phyloP scores from a whole-genome alignment of 2,113 vertebrate genomes.

The Sander lucioperca region DNA sequence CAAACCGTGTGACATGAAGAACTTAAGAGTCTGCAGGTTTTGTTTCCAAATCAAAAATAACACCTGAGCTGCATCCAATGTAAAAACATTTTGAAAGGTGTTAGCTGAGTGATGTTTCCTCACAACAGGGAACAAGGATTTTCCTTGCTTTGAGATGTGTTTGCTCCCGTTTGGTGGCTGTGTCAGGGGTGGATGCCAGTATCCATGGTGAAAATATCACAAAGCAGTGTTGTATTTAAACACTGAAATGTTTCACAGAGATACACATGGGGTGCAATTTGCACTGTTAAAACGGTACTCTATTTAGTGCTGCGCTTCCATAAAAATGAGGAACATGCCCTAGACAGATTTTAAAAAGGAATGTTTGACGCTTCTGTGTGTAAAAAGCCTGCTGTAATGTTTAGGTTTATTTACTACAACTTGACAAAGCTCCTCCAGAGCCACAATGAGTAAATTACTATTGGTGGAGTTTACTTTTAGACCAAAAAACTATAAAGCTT shows the following conservation, averaged over 20 bases:
- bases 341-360: neutral
- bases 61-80: conserved; percentile 1
- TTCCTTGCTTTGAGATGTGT: conserved; percentile 7
- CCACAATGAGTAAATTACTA: no score
- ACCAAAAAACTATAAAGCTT: no score
- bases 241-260: neutral
- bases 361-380: neutral
- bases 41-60: conserved; percentile 14
- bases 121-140: neutral
- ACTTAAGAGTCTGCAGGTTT: neutral
- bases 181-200: conserved; percentile 1
- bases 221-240: neutral
- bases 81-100: conserved; percentile 26
- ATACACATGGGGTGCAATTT: neutral
- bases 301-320: neutral
- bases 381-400: neutral
- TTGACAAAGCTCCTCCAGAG: neutral
- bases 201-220: conserved; percentile 13
- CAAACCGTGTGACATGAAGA: conserved; percentile 1
- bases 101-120: conserved; percentile 5
- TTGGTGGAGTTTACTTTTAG: no score
- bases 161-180: neutral
- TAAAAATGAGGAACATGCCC: neutral
- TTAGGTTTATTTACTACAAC: neutral
- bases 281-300: no score